Base-by-base conservation (phyloP, 2,888 invertebrate genomes). In the Dorcus parallelipipedus region DNA sequence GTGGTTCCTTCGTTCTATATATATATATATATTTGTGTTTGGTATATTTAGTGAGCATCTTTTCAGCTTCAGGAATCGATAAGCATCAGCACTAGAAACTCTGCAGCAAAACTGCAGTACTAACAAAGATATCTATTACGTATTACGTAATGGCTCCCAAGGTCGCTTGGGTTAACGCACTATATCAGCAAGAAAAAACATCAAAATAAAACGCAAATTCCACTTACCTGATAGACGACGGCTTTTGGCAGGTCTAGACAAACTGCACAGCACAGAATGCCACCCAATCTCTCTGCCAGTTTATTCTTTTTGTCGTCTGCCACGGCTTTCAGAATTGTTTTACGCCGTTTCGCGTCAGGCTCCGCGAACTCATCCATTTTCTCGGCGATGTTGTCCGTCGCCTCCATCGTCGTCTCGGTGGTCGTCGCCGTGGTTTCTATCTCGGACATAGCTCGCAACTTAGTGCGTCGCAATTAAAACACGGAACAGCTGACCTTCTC, bases 241-340 rank as follows among this genome's bases (percentile, higher is more conserved):
- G 92, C 88, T 79, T 86, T 89, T 66, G 97, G 96, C 73, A 97
- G 84, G 82, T 96, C 96, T 82, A 97, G 84, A 81, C 97, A 97
- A 75, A 97, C 96, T 79, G 95, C 93, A 86, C 97, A 97, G 85
- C 95, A 95, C 68, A 96, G 83, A 79, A 96, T 95, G 74, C 94
- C 93, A 73, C 93, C 93, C 77, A 97, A 84, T 73, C 96, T 87
- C 76, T 93, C 89, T 80, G 95, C 96, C 73, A 97, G 83, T 81
- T 90, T 93, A 73, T 91, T 88, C 53, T 63, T 63, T 59, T 67
- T 70, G 14, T 42, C 59, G 20, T 60, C 59, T 8, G 52, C 38
- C 17, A 33, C 5, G 39, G 49, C 40, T 33, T 57, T 53, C 40
- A 38, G 49, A 6, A 23, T 54, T 26, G 57, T 39, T 49, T 60